phyloP scores from a whole-genome alignment of 2,797 vertebrate species.

The Microcaecilia unicolor region DNA sequence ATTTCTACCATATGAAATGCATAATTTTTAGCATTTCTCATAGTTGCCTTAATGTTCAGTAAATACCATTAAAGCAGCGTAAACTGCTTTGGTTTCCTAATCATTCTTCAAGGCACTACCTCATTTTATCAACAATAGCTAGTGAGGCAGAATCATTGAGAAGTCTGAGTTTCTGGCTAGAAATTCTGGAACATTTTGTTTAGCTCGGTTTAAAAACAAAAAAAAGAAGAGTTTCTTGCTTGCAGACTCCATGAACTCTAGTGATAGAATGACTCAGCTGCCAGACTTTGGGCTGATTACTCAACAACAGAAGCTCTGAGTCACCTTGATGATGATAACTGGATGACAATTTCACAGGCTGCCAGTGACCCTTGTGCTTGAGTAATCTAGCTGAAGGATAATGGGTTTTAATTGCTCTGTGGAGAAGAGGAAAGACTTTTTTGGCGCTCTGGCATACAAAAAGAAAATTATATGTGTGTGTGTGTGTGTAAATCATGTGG shows the following conservation, averaged over 20 bases:
- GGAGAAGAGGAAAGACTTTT: neutral
- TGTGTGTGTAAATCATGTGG: too few species aligned
- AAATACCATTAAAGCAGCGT: neutral
- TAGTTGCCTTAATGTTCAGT: too few species aligned
- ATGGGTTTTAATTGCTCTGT: constrained; percentile 33
- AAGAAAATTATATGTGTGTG: constrained; percentile 2
- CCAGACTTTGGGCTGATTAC: neutral
- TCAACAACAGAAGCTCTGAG: constrained; percentile 15
- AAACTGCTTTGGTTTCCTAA: neutral
- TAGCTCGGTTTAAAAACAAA: neutral
- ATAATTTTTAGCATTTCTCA: too few species aligned
- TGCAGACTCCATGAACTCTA: neutral
- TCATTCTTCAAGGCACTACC: neutral
- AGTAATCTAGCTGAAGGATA: constrained; percentile 17
- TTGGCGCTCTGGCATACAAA: neutral
- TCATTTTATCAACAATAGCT: neutral
- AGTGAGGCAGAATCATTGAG: neutral
- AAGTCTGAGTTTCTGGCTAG: neutral
- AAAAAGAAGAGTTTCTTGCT: neutral
- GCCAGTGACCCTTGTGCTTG: constrained; percentile 18
- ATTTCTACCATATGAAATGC: too few species aligned
- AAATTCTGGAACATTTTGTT: neutral
- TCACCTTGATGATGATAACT: constrained; percentile 2
- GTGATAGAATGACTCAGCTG: neutral
- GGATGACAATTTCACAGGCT: constrained; percentile 26